Conservation (phyloP, 2,888 invertebrate species). For the Charanyca ferruginea region DNA sequence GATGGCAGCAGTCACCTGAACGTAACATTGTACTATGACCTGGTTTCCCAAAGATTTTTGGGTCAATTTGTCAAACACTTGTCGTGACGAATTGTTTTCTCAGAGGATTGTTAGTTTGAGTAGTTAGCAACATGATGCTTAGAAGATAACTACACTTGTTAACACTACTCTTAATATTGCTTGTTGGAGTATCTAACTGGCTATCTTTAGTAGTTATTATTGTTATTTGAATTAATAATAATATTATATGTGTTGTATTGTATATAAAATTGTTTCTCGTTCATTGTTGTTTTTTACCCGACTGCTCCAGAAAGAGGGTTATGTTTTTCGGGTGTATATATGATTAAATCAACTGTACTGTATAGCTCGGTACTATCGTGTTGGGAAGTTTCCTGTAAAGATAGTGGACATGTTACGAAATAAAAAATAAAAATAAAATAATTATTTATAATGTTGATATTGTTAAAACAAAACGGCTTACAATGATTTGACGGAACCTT, state of each 20-base stretch:
- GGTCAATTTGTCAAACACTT: constrained; percentile 36
- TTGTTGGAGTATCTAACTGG: neutral
- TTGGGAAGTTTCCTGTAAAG: too few species aligned
- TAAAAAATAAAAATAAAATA: too few species aligned
- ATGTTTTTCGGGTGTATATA: too few species aligned
- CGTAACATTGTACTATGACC: constrained; percentile 41
- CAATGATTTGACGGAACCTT: too few species aligned
- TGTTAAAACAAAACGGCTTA: neutral
- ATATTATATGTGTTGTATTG: too few species aligned
- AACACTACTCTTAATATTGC: neutral
- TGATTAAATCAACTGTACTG: too few species aligned
- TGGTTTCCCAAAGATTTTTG: constrained; percentile 35
- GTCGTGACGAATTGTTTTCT: constrained; percentile 6
- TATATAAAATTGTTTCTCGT: too few species aligned
- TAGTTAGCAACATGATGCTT: constrained; percentile 1
- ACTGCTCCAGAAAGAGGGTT: too few species aligned
- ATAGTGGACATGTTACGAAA: too few species aligned
- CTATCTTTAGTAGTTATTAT: neutral
- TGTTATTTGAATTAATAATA: neutral
- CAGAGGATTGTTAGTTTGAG: constrained; percentile 1
- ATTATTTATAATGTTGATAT: too few species aligned
- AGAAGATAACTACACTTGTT: neutral
- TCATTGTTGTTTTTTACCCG: too few species aligned
- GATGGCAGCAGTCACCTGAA: constrained; percentile 39
- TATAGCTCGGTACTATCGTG: too few species aligned